These are phyloP conservation scores for Dryadula phaetusa DNA, from an alignment of 2,888 invertebrate genomes.

Conservation along the genomic window DNA sequence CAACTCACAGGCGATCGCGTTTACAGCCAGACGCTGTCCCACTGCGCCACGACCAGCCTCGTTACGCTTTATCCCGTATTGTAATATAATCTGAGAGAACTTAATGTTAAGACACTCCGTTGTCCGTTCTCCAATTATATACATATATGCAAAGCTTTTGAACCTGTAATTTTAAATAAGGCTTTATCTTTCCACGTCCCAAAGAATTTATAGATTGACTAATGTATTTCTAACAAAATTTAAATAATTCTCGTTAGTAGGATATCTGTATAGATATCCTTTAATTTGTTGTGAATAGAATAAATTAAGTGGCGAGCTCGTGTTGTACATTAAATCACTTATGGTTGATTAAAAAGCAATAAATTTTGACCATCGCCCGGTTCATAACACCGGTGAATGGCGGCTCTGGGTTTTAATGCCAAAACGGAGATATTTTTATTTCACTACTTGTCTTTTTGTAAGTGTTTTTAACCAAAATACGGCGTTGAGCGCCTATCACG, in stretches of 20 bases:
- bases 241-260: constrained; percentile 47
- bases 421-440: too few species aligned
- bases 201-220: constrained; percentile 59
- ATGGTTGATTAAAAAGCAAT: constrained; percentile 13
- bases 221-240: constrained; percentile 73
- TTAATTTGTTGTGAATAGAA: constrained; percentile 33
- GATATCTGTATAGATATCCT: constrained; percentile 37
- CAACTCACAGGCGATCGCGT: too few species aligned
- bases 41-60: too few species aligned
- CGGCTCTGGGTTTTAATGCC: too few species aligned
- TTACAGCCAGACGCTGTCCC: too few species aligned
- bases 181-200: constrained; percentile 59
- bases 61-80: too few species aligned
- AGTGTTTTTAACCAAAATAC: too few species aligned
- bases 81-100: too few species aligned
- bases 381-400: neutral
- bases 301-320: constrained; percentile 1
- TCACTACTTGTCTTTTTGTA: too few species aligned
- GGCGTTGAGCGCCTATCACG: too few species aligned
- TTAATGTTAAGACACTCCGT: neutral
- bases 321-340: constrained; percentile 3
- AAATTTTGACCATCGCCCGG: neutral
- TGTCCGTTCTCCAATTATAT: neutral
- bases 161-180: constrained; percentile 76
- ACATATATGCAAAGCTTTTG: too few species aligned